Evolutionary conservation across 1,140 invertebrate genomes (phyloP).

Genomic region (Caenorhabditis briggsae): DNA sequence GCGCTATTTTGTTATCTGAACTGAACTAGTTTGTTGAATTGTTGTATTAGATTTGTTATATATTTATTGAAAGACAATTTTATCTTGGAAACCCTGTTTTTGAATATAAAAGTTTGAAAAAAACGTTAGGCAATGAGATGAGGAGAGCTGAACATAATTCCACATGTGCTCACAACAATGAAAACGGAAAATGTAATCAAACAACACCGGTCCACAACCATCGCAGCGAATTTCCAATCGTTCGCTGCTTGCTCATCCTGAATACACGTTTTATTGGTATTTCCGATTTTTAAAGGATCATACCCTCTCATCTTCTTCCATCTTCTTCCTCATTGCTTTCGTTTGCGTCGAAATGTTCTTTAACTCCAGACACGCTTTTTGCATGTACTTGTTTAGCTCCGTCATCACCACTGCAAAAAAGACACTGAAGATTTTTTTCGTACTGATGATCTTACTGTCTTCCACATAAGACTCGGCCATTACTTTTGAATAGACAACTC

Average conservation of each 20-base stretch:
- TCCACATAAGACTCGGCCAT: slow-evolving; percentile 32
- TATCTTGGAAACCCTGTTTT: too few species aligned
- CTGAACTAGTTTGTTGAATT: too few species aligned
- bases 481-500: slow-evolving; percentile 45
- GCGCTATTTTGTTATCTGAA: neutral
- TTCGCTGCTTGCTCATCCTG: slow-evolving; percentile 67
- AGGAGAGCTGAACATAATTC: slow-evolving; percentile 69
- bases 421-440: neutral
- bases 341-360: slow-evolving; percentile 61
- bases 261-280: neutral
- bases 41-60: neutral
- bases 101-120: neutral
- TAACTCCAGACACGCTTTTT: slow-evolving; percentile 63
- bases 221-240: slow-evolving; percentile 80
- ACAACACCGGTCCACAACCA: slow-evolving; percentile 79
- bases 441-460: neutral
- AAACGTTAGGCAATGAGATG: slow-evolving; percentile 64
- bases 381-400: slow-evolving; percentile 62
- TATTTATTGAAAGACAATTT: neutral
- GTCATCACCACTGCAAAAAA: slow-evolving; percentile 42
- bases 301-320: slow-evolving; percentile 65
- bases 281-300: neutral
- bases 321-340: slow-evolving; percentile 58
- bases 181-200: slow-evolving; percentile 78
- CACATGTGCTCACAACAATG: slow-evolving; percentile 78